Conservation (phyloP, 1,140 invertebrate species). For the Drosophila parvula region DNA sequence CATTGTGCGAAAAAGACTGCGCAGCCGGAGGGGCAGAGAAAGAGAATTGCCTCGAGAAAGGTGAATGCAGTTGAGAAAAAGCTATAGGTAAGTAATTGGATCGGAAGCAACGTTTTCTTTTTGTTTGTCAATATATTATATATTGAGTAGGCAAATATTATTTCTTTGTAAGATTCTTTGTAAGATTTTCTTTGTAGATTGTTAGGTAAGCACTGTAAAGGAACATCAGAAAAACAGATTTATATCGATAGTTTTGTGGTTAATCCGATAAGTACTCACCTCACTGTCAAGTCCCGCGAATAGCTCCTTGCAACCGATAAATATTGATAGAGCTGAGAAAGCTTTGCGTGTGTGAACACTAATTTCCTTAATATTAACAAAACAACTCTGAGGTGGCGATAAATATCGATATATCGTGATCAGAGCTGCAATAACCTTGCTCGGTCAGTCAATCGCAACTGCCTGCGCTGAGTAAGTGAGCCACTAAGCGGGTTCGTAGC, state of each 20-base stretch:
- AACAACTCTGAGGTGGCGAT: neutral
- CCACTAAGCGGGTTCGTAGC: constrained; percentile 24
- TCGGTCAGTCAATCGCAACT: constrained; percentile 15
- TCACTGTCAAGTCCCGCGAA: too few relatives aligned
- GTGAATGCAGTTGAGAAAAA: constrained; percentile 22
- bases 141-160: neutral
- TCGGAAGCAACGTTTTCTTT: neutral
- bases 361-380: neutral
- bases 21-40: too few relatives aligned
- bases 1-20: neutral
- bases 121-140: neutral
- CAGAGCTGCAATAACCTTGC: constrained; percentile 8
- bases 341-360: neutral
- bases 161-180: too few relatives aligned
- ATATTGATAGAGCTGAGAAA: neutral
- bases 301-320: neutral
- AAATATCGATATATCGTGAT: neutral
- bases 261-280: too few relatives aligned
- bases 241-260: neutral
- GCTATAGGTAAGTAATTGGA: constrained; percentile 23
- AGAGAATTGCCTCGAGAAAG: constrained; percentile 1
- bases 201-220: neutral
- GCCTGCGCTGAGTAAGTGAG: constrained; percentile 17
- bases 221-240: too few relatives aligned
- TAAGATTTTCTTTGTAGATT: too few relatives aligned